A percentile compares a stretch with the other conserved stretches of the same genome.
These are phyloP conservation scores for Drosophila simulans DNA, from an alignment of 1,140 invertebrate species.

Conservation along the genomic window DNA sequence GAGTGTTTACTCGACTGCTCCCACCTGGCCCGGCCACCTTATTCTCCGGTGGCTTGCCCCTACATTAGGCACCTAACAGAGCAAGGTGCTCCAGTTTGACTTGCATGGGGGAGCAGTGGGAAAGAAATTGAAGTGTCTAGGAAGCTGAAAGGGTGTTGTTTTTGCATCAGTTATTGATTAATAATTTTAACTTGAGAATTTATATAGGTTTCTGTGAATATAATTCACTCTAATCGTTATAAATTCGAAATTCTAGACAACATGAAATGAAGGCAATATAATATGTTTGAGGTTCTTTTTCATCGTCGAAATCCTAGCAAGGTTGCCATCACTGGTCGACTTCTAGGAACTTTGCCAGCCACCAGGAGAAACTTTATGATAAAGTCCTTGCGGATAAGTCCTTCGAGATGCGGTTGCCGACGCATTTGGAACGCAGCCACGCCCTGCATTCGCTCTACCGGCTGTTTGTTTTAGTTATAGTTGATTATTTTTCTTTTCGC, in stretches of 20 bases:
- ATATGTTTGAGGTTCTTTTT: too few species aligned
- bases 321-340: constrained; percentile 5
- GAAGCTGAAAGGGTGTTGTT: not conserved
- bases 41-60: constrained; percentile 17
- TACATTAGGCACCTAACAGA: constrained; percentile 50
- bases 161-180: too few species aligned
- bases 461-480: constrained; percentile 51
- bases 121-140: constrained; percentile 1
- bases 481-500: constrained; percentile 45
- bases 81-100: constrained; percentile 29
- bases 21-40: constrained; percentile 14
- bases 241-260: too few species aligned
- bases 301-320: too few species aligned
- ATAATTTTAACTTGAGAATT: too few species aligned
- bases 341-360: constrained; percentile 16
- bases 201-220: too few species aligned
- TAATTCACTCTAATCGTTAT: too few species aligned
- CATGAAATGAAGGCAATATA: too few species aligned
- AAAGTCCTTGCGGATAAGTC: constrained; percentile 62
- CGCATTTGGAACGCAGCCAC: constrained; percentile 37
- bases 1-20: constrained; percentile 33
- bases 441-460: constrained; percentile 9
- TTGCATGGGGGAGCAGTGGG: not conserved
- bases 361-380: constrained; percentile 42
- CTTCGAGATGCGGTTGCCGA: constrained; percentile 41